Percentiles rank a stretch among this genome's conserved stretches.
Conservation (phyloP, 2,113 vertebrate species). For the Spea bombifrons region DNA sequence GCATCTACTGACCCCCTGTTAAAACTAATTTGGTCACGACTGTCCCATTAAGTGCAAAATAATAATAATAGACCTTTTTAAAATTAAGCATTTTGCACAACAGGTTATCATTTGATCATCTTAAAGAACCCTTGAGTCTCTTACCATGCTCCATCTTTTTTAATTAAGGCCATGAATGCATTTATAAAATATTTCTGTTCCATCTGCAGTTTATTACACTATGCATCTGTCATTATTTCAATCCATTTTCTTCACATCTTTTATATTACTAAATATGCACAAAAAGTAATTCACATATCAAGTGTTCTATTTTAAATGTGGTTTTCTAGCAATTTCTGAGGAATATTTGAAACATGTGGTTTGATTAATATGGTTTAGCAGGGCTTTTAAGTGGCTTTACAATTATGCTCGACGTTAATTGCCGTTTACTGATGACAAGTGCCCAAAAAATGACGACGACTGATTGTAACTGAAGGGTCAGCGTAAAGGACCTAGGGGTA, state of each 20-base stretch:
- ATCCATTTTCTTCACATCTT: constrained; percentile 6
- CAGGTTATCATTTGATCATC: too few relatives aligned
- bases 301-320: not conserved
- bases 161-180: too few relatives aligned
- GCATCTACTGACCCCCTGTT: too few relatives aligned
- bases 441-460: not conserved
- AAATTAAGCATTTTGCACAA: too few relatives aligned
- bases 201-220: not conserved
- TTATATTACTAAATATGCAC: not conserved
- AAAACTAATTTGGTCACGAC: too few relatives aligned
- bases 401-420: not conserved
- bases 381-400: not conserved
- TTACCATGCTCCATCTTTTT: too few relatives aligned
- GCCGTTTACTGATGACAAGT: not conserved
- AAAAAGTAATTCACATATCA: not conserved
- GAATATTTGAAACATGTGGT: not conserved
- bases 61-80: too few relatives aligned
- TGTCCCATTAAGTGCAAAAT: too few relatives aligned
- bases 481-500: too few relatives aligned
- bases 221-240: not conserved
- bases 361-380: not conserved
- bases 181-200: too few relatives aligned
- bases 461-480: too few relatives aligned
- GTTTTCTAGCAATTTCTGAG: not conserved
- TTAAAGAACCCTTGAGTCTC: too few relatives aligned